These are phyloP conservation scores for Eospalax fontanierii DNA, from an alignment of 2,797 vertebrate species.

Conservation along the genomic window DNA sequence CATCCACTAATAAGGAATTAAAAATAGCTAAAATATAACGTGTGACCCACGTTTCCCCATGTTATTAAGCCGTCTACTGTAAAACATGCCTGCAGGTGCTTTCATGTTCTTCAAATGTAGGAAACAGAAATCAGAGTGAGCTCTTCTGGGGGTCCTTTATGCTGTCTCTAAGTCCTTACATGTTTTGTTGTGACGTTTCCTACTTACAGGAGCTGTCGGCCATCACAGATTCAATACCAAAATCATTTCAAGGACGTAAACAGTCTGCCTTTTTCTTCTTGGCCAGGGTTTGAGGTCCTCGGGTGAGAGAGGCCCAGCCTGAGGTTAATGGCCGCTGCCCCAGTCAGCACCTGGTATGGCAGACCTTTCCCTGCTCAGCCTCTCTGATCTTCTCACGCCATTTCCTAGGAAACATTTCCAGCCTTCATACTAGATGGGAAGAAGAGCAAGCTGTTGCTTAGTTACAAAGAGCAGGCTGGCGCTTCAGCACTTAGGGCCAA, in stretches of 20 bases:
- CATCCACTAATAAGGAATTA: background rate
- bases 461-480: background rate
- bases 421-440: background rate
- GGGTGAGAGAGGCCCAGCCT: background rate
- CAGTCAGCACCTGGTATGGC: too few species aligned
- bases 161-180: too few species aligned
- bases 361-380: background rate
- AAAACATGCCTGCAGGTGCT: background rate
- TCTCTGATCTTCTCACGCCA: background rate
- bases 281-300: background rate
- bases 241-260: background rate
- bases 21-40: background rate
- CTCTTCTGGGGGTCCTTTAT: rapidly evolving
- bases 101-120: background rate
- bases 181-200: background rate
- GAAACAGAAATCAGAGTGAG: background rate
- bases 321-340: background rate
- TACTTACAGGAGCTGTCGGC: background rate
- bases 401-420: background rate
- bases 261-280: background rate
- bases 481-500: background rate
- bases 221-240: background rate
- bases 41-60: background rate
- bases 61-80: background rate
- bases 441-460: background rate